Conservation (phyloP, 2,113 vertebrate genomes). For the Oncorhynchus nerka region DNA sequence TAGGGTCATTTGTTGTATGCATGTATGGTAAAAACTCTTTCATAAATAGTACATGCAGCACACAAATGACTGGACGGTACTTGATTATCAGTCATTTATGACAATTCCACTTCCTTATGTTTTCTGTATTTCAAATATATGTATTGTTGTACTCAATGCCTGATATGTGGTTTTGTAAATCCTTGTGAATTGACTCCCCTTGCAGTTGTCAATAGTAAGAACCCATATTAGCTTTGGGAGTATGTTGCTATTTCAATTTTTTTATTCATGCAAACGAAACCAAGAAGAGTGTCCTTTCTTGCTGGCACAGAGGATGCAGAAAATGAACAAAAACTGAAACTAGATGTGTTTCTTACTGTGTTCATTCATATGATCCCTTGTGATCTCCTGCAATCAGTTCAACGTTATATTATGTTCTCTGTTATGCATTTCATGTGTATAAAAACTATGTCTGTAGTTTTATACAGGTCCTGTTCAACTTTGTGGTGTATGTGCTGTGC, state of each 20-base stretch:
- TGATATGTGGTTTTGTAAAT: not conserved
- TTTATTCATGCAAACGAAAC: not conserved
- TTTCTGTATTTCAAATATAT: not conserved
- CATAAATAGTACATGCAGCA: not conserved
- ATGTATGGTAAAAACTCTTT: not conserved
- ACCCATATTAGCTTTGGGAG: not conserved
- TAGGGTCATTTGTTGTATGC: not conserved
- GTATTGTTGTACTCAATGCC: not conserved
- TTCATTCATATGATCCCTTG: not conserved
- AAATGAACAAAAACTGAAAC: not conserved
- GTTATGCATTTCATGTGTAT: constrained; percentile 1
- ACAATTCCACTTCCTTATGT: not conserved
- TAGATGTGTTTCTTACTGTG: constrained; percentile 1
- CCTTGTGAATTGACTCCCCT: too few species aligned
- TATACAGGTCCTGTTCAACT: constrained; percentile 75
- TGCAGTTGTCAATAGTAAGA: not conserved
- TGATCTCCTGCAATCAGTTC: not conserved
- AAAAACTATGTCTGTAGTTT: constrained; percentile 78
- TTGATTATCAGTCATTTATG: too few species aligned
- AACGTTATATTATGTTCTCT: not conserved
- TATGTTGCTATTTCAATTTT: not conserved
- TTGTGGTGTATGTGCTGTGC: constrained; percentile 78
- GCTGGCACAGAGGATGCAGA: not conserved
- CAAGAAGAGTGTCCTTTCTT: not conserved
- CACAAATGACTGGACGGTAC: not conserved